Conservation (phyloP, 2,797 vertebrate genomes). For the Anniella stebbinsi region DNA sequence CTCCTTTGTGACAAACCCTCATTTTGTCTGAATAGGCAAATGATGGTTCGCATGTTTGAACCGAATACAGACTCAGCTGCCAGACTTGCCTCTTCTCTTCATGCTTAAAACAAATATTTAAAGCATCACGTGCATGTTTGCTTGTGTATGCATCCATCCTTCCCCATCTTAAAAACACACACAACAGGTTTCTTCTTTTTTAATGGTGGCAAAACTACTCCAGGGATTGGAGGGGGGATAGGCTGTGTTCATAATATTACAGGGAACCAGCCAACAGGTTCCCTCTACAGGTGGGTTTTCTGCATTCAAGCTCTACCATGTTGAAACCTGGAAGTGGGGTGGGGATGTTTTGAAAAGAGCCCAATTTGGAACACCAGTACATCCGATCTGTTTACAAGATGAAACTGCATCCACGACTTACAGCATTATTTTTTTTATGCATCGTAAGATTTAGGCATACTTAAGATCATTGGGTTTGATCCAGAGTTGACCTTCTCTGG, state of each 20-base stretch:
- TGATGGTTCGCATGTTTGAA: not conserved
- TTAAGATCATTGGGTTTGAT: not conserved
- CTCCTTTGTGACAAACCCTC: not conserved
- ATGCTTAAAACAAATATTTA: not conserved
- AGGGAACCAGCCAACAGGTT: not conserved
- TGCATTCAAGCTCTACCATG: not conserved
- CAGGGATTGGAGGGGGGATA: too few relatives aligned
- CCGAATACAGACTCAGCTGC: too few relatives aligned
- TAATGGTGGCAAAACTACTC: not conserved
- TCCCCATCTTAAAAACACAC: not conserved
- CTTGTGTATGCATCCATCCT: not conserved
- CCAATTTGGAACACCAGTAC: not conserved
- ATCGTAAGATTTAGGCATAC: not conserved
- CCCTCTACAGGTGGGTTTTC: not conserved
- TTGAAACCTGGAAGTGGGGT: not conserved
- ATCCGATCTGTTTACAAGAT: slow-evolving; percentile 4
- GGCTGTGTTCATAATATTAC: not conserved
- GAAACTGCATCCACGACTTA: not conserved
- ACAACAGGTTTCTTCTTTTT: not conserved
- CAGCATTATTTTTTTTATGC: not conserved
- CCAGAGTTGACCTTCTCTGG: too few relatives aligned
- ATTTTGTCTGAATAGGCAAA: not conserved
- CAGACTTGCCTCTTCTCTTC: not conserved
- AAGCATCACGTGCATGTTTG: not conserved
- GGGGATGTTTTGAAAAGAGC: not conserved